Base-by-base conservation (phyloP, 2,888 invertebrate species). In the Lasioglossum oenotherae region DNA sequence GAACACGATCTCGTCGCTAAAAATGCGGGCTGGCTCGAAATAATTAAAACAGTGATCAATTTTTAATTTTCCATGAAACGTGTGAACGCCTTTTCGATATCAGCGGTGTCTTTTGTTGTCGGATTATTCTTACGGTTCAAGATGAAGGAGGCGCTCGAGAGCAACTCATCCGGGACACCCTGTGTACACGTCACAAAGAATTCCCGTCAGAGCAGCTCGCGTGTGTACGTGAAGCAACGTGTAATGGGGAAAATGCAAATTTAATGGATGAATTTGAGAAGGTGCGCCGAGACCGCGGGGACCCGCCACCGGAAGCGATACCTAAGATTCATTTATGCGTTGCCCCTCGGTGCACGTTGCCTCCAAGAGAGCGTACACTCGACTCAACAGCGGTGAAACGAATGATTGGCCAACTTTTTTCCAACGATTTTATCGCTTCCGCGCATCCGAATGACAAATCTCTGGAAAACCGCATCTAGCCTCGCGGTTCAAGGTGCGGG, bases 201-300 rank as follows among this genome's bases (percentile, higher is more conserved):
- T 74, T 87, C 69, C 78, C 57, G 72, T 38, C 31, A 67, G 80
- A 78, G 75, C n/a, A 1, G 41, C 23, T 31, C 35, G 23, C 81
- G 41, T 74, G 23, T 41, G 41, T 74, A 71, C 72, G 80, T 67
- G 80, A 80, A 81, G 77, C 67, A 53, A 78, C 67, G 78, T 80
- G 83, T 86, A 87, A 89, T 84, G 86, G 84, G 78, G 86, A 79
- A 88, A 82, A 89, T 89, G 89, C 84, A 89, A 89, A 89, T 89
- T 86, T 89, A 89, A 89, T 89, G 88, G 89, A 89, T 69, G 88
- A 86, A 84, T 87, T 89, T 89, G 75, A 81, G 69, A 79, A 79
- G 84, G 71, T 73, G 74, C 49, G 46, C 67, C 69, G 64, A 67
- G 67, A 60, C 74, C 81, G 49, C 38, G 74, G 72, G 57, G 23